These are phyloP conservation scores for Ammodytes dubius DNA, from an alignment of 2,113 vertebrate genomes.

Conservation along the genomic window DNA sequence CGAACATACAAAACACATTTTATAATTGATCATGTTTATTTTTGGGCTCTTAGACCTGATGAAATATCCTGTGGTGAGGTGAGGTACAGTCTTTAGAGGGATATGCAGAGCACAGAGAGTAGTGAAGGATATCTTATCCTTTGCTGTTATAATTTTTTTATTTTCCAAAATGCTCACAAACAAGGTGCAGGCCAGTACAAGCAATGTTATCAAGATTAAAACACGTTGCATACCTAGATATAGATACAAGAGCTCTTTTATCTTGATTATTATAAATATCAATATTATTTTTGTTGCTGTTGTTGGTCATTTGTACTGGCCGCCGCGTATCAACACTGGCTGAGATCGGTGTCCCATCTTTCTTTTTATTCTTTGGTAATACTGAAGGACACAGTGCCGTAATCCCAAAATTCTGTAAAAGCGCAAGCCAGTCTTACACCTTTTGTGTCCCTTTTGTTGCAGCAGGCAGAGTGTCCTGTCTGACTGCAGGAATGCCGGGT, in stretches of 20 bases:
- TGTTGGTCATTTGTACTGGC: too few species aligned
- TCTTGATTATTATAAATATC: too few species aligned
- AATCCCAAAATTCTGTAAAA: too few species aligned
- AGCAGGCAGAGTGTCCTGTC: constrained; percentile 50
- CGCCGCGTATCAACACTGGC: too few species aligned
- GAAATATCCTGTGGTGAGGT: background rate
- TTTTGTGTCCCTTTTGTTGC: background rate
- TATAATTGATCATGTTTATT: background rate
- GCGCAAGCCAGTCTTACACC: background rate
- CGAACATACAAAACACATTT: background rate
- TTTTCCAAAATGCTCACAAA: background rate
- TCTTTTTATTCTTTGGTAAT: too few species aligned
- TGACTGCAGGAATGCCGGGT: constrained; percentile 75
- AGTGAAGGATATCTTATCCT: background rate
- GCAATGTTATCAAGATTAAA: background rate
- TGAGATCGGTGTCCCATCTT: too few species aligned
- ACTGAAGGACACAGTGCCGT: too few species aligned
- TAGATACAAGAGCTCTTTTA: too few species aligned
- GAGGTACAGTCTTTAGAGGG: constrained; percentile 2
- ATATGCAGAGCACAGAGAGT: background rate
- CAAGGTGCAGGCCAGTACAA: background rate
- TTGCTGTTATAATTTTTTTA: background rate
- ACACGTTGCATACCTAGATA: background rate
- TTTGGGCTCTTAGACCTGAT: background rate
- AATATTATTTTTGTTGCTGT: too few species aligned